Conservation (phyloP, 2,797 vertebrate species). For the Sibirionetta formosa region DNA sequence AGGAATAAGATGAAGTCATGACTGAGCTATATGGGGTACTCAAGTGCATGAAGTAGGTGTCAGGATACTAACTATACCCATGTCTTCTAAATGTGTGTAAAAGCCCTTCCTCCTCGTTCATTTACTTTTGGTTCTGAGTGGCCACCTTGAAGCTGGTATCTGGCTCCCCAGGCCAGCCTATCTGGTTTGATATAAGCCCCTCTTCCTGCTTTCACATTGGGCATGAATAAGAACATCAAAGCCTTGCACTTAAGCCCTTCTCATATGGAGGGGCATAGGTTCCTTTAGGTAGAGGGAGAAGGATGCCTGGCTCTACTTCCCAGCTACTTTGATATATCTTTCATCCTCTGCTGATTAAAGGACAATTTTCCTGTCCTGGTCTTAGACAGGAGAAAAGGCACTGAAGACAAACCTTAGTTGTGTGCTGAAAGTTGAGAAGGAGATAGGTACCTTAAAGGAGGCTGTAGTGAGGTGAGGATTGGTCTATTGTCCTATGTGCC, state of each 20-base stretch:
- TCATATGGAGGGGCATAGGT: neutral
- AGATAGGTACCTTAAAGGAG: too few species aligned
- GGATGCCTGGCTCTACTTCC: neutral
- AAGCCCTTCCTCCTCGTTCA: neutral
- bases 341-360: neutral
- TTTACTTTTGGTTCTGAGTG: neutral
- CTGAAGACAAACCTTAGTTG: neutral
- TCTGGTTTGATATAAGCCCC: neutral
- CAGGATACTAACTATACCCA: neutral
- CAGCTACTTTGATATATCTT: neutral
- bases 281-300: neutral
- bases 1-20: neutral
- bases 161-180: neutral
- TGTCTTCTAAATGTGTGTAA: neutral
- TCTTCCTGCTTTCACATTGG: fast-evolving
- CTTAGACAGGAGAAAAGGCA: neutral
- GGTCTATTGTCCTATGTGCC: too few species aligned
- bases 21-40: neutral
- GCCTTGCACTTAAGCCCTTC: neutral
- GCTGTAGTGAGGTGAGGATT: too few species aligned
- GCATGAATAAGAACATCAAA: neutral
- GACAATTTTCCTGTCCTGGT: neutral
- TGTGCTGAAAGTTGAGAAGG: neutral
- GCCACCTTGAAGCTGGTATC: neutral
- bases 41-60: neutral